Base-by-base conservation (phyloP, 2,888 invertebrate genomes). In the Acronicta alni region DNA sequence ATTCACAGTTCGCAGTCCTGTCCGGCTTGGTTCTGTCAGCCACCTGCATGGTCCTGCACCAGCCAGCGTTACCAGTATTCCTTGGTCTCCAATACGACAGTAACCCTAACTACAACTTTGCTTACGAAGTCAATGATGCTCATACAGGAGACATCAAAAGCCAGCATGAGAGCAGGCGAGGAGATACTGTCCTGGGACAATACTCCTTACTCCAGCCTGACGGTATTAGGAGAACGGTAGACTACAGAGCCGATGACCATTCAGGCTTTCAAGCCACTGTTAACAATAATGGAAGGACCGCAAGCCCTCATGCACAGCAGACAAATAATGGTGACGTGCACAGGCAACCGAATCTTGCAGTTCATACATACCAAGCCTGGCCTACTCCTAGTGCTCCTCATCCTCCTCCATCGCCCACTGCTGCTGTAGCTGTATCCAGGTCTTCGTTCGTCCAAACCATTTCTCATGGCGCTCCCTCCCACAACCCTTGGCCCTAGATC, bases 211-310 rank as follows among this genome's bases (percentile, higher is more conserved):
- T 91, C 1, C 95, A 95, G 67, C 92, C 95, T 55, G 95, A 95
- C 82, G 95, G 95, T 7, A 79, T 94, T 1, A 86, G 89, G 65
- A 92, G 95, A 71, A 94, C 89, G 5, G 95, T 95, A 1, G 95
- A 95, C 57, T 95, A 95, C 78, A 91, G 90, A 73, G 95, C 95
- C 41, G 94, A 95, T 76, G 92, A 94, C 20, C 80, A 91, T 37
- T 89, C 91, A 42, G 95, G 95, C 0, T 95, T 95, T 80, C 90
- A 90, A 66, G 95, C 95, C 23, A 92, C 93, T 5, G 95, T 95
- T 0, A 93, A 90, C 70, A 93, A 93, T 68, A 88, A 92, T 47
- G 77, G 78, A 3, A 73, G 75, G 51, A 51, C 69, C 16, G 20
- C 57, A 8, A 35, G 52, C 3, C 56, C 61, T 15, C 52, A 70